phyloP scores from a whole-genome alignment of 1,140 invertebrate species.

The Cydia pomonella region DNA sequence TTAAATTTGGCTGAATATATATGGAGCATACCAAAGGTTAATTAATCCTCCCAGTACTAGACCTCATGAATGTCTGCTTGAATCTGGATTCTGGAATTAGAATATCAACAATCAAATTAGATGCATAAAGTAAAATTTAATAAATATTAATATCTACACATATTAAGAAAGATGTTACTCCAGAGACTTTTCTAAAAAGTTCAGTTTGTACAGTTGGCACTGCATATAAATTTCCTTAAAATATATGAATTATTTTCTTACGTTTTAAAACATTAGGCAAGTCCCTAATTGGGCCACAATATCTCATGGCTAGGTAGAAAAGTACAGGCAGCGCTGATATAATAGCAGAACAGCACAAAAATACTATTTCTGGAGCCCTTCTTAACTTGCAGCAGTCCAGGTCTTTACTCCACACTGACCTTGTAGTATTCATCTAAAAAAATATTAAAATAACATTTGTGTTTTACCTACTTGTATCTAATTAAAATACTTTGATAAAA shows the following conservation, averaged over 20 bases:
- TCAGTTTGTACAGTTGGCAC: too few species aligned
- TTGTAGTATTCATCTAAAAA: slow-evolving; percentile 82
- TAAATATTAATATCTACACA: too few species aligned
- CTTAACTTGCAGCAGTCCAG: slow-evolving; percentile 80
- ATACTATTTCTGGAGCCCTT: slow-evolving; percentile 78
- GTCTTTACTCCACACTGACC: slow-evolving; percentile 80
- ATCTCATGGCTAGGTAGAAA: slow-evolving; percentile 78
- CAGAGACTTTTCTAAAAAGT: too few species aligned
- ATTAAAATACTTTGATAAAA: too few species aligned
- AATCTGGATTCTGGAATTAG: slow-evolving; percentile 70
- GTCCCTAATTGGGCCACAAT: slow-evolving; percentile 71
- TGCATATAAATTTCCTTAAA: not conserved
- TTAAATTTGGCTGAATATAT: too few species aligned
- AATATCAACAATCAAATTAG: slow-evolving; percentile 16
- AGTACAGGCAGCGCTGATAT: slow-evolving; percentile 77
- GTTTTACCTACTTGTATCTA: too few species aligned
- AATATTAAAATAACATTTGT: too few species aligned
- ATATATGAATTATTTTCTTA: slow-evolving; percentile 39
- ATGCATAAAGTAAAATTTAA: too few species aligned
- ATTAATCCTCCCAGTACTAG: slow-evolving; percentile 54
- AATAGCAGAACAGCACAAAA: slow-evolving; percentile 76
- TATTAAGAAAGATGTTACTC: too few species aligned
- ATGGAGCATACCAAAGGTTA: too few species aligned
- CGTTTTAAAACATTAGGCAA: slow-evolving; percentile 71
- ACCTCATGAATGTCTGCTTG: slow-evolving; percentile 64